A percentile compares a stretch with the other conserved stretches of the same genome.
These are phyloP conservation scores for Scolopax rusticola DNA, from an alignment of 2,797 vertebrate genomes.

Conservation along the genomic window DNA sequence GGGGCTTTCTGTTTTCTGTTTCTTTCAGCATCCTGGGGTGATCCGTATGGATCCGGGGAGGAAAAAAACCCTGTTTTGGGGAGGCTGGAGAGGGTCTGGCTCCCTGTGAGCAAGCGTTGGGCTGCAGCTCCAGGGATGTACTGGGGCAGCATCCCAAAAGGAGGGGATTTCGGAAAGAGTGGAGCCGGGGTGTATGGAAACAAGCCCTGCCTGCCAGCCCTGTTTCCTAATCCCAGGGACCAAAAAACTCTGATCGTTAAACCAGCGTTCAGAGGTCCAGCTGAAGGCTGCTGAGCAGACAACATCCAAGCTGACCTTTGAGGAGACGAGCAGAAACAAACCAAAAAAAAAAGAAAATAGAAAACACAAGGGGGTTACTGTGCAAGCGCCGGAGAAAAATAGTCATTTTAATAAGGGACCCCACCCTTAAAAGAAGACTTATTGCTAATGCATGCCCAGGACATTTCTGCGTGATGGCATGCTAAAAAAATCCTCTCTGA, in stretches of 20 bases:
- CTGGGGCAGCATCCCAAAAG: constrained; percentile 25
- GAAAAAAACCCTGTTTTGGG: not conserved
- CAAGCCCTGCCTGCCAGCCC: constrained; percentile 11
- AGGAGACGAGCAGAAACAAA: not conserved
- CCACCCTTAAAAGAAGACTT: constrained; percentile 50
- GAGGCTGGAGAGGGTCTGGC: not conserved
- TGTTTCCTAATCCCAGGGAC: constrained; percentile 52
- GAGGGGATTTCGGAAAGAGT: constrained; percentile 7
- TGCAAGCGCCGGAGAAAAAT: not conserved
- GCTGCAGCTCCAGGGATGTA: not conserved
- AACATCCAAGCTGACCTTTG: constrained; percentile 55
- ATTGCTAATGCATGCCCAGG: constrained; percentile 39
- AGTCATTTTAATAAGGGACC: constrained; percentile 43
- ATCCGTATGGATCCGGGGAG: not conserved
- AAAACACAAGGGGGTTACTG: constrained; percentile 64
- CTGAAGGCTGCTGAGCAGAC: constrained; percentile 60
- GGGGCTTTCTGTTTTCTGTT: not conserved
- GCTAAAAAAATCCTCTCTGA: constrained; percentile 50
- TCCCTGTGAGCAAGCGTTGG: not conserved
- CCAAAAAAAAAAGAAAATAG: not conserved
- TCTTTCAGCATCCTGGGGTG: not conserved
- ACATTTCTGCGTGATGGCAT: constrained; percentile 54
- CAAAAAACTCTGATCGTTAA: constrained; percentile 31
- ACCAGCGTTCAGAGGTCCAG: not conserved
- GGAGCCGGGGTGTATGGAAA: constrained; percentile 30